Evolutionary conservation across 2,113 vertebrate genomes (phyloP).

Genomic region (Himantopus leucocephalus): DNA sequence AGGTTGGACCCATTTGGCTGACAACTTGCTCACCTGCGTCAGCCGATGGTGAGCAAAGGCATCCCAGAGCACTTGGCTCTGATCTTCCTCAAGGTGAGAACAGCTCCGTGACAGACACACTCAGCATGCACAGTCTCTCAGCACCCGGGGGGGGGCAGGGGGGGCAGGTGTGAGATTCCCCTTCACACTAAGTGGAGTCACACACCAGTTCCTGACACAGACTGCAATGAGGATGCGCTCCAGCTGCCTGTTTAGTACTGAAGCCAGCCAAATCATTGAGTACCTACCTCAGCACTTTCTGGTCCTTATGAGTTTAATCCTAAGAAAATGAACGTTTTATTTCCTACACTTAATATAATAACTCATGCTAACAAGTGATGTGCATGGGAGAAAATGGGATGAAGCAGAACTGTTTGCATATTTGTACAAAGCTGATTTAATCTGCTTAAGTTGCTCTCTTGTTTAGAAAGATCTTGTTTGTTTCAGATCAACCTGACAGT

Average conservation of each 20-base stretch:
- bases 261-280: background rate
- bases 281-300: background rate
- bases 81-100: background rate
- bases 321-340: background rate
- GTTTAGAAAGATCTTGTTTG: constrained; percentile 16
- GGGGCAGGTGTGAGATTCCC: background rate
- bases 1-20: background rate
- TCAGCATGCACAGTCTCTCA: background rate
- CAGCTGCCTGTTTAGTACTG: background rate
- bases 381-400: background rate
- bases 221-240: background rate
- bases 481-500: background rate
- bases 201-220: background rate
- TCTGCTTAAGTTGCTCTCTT: background rate
- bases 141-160: background rate
- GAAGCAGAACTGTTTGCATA: background rate
- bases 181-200: background rate
- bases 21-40: background rate
- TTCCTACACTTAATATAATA: background rate
- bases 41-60: background rate
- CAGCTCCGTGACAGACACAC: background rate
- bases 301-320: background rate
- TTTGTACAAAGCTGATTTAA: background rate
- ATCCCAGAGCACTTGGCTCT: background rate
- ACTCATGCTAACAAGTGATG: background rate